Evolutionary conservation across 2,113 vertebrate genomes (phyloP).

Genomic region (Aix galericulata): DNA sequence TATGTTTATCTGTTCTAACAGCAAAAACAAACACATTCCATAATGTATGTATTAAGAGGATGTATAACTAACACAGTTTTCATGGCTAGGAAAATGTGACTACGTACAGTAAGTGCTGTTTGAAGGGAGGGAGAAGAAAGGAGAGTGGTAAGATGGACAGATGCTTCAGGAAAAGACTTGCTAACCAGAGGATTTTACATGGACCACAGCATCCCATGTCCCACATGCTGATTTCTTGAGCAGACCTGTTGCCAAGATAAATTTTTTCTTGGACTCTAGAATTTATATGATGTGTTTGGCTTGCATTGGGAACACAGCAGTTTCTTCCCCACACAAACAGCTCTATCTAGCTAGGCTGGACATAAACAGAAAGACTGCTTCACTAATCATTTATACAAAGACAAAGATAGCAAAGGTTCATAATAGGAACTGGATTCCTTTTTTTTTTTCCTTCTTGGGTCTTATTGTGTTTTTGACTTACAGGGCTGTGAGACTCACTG

Average conservation of each 20-base stretch:
- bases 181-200: constrained; percentile 46
- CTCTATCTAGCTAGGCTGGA: constrained; percentile 42
- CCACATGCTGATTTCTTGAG: constrained; percentile 69
- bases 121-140: not conserved
- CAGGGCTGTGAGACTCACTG: not conserved
- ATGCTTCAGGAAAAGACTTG: constrained; percentile 50
- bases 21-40: constrained; percentile 24
- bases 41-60: constrained; percentile 35
- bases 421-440: not conserved
- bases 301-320: constrained; percentile 66
- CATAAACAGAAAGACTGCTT: constrained; percentile 57
- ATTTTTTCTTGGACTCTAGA: constrained; percentile 72
- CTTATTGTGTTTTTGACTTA: constrained; percentile 48
- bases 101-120: not conserved
- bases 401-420: constrained; percentile 37
- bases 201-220: constrained; percentile 48
- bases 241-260: constrained; percentile 58
- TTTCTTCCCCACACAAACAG: constrained; percentile 65
- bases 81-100: not conserved
- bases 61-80: not conserved
- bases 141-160: not conserved
- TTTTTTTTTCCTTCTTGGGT: not conserved
- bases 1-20: constrained; percentile 55
- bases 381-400: constrained; percentile 63
- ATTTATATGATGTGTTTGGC: constrained; percentile 66